Evolutionary conservation across 1,140 invertebrate genomes (phyloP), one percentile per base, ranked within the genome.

Genomic region (Physella acuta): DNA sequence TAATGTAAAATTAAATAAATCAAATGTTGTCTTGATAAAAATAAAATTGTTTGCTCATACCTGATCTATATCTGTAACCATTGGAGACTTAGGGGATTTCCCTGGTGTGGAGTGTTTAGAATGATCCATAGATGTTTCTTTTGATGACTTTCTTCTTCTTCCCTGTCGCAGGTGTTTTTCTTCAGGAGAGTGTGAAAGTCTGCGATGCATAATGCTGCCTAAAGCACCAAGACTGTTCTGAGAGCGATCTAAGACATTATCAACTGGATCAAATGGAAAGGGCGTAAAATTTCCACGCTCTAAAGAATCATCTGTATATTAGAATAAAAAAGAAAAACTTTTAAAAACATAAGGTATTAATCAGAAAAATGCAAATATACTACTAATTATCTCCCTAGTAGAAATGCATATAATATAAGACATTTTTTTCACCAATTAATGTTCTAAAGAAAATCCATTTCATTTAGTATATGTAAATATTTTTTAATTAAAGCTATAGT

Each of bases 61-160:
- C 53, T 56, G 16, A 67, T 67, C 64, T 30, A 67, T 36, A 30
- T 67, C 52, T n/a, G 52, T 67, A 3, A 66, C 63, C 37, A 66
- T 30, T 63, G 61, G 36, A 17, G 61, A 63, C 33, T 26, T 66
- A 24, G 53, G 53, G 8, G 53, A 55, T 24, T 28, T 55, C 53
- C 26, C 26, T 55, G 53, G 53, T 5, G 53, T 55, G 24, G 53
- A 8, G 11, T 8, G 8, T 24, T 55, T 28, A 8, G 8, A 39
- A 3, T 55, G 26, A 3, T 8, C 30, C n/a, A 3, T 11, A 24
- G 63, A 24, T 34, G 17, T 36, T 36, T 66, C 63, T 51, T 55
- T 66, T 4, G 49, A 55, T 4, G 62, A 64, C n/a, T n/a, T n/a
- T 33, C 20, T 55, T 34, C 20, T 34, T 3, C 37, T 14, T 26